A percentile compares a stretch with the other conserved stretches of the same genome.
phyloP scores from a whole-genome alignment of 2,888 invertebrate genomes.

The Cybosia mesomella region DNA sequence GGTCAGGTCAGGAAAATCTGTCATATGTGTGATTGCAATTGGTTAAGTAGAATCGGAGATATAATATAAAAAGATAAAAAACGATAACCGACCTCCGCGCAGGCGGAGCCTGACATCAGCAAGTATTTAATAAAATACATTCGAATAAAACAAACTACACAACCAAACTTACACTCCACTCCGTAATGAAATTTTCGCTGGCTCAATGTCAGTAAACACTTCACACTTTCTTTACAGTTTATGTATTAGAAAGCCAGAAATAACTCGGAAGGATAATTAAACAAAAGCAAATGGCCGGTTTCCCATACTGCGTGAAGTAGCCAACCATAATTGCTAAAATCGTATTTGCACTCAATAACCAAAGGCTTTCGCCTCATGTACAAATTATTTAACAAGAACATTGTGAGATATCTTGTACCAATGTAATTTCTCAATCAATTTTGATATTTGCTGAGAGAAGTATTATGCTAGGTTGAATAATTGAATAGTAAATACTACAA shows the following conservation, averaged over 20 bases:
- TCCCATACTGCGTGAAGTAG: constrained; percentile 29
- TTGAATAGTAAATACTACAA: too few species aligned
- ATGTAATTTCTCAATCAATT: neutral
- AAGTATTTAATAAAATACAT: too few species aligned
- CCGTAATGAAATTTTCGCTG: neutral
- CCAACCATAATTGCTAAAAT: constrained; percentile 36
- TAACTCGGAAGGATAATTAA: constrained; percentile 34
- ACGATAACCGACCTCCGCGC: too few species aligned
- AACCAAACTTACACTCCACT: too few species aligned
- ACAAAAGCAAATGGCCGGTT: constrained; percentile 40
- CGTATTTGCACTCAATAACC: constrained; percentile 43
- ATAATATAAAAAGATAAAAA: too few species aligned
- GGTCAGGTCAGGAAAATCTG: too few species aligned
- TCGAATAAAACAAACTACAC: neutral
- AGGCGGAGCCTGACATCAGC: too few species aligned
- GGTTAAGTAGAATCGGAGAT: too few species aligned
- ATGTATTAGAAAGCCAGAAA: too few species aligned
- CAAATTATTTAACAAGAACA: constrained; percentile 25
- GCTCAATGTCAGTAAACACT: neutral
- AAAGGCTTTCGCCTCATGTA: constrained; percentile 12
- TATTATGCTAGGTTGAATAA: too few species aligned
- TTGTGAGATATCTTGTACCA: neutral
- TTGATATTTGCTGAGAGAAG: neutral
- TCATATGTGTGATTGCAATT: too few species aligned
- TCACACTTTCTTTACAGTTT: neutral